Evolutionary conservation across 2,113 vertebrate genomes (phyloP).

Genomic region (Ranitomeya imitator): DNA sequence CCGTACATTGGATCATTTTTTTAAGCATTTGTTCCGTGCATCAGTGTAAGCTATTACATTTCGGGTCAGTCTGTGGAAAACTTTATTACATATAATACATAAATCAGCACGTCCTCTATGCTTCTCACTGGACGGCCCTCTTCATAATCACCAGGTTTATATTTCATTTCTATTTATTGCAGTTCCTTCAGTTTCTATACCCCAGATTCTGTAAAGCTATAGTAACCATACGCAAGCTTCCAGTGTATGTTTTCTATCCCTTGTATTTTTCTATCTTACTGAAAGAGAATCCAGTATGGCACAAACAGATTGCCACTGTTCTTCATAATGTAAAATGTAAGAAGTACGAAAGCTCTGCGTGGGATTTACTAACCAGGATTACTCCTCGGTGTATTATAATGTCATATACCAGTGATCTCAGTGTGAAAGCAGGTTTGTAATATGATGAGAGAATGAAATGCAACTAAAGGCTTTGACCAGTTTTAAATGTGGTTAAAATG

Average conservation of each 20-base stretch:
- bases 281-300: neutral
- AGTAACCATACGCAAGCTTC: neutral
- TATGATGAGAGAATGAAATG: neutral
- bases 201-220: neutral
- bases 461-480: too few relatives aligned
- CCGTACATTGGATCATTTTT: neutral
- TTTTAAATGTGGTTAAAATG: too few relatives aligned
- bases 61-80: neutral
- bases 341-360: neutral
- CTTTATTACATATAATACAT: neutral
- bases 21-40: conserved; percentile 3
- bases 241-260: conserved; percentile 11
- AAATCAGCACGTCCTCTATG: neutral
- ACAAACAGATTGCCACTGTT: neutral
- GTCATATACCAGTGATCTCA: neutral
- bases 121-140: too few relatives aligned
- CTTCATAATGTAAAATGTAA: neutral
- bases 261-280: conserved; percentile 19
- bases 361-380: neutral
- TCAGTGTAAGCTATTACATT: neutral
- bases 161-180: neutral
- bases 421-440: neutral
- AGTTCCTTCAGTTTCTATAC: neutral
- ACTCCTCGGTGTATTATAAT: neutral
- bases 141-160: neutral